These are phyloP conservation scores for Gallinago paraguaiae DNA, from an alignment of 2,113 vertebrate species.

Conservation along the genomic window DNA sequence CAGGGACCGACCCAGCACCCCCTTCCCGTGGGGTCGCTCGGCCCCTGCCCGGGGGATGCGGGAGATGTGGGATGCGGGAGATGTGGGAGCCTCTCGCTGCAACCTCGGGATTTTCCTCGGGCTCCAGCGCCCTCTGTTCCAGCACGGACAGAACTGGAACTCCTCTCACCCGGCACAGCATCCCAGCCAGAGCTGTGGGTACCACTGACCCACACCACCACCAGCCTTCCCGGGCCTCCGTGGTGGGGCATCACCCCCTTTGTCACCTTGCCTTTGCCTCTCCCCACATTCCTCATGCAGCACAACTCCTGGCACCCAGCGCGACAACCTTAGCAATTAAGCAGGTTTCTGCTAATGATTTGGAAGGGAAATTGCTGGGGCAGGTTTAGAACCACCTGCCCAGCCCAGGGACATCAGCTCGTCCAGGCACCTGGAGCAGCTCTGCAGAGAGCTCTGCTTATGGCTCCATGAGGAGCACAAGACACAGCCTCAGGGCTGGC, in stretches of 20 bases:
- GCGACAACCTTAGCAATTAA: rapidly evolving
- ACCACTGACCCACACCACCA: neutral
- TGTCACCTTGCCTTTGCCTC: neutral
- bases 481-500: rapidly evolving
- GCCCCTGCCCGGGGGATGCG: neutral
- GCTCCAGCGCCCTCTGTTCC: conserved; percentile 67
- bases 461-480: rapidly evolving
- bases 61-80: neutral
- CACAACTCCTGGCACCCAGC: neutral
- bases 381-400: neutral
- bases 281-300: rapidly evolving
- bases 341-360: rapidly evolving
- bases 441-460: neutral
- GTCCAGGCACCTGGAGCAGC: neutral
- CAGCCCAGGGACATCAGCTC: too few relatives aligned
- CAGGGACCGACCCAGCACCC: rapidly evolving
- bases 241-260: rapidly evolving
- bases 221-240: neutral
- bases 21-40: neutral
- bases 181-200: neutral
- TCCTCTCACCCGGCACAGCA: neutral
- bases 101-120: neutral
- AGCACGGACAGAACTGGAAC: neutral
- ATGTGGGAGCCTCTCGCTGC: neutral
- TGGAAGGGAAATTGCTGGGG: rapidly evolving